Evolutionary conservation across 2,888 invertebrate species (phyloP).

Genomic region (Eristalis arbustorum): DNA sequence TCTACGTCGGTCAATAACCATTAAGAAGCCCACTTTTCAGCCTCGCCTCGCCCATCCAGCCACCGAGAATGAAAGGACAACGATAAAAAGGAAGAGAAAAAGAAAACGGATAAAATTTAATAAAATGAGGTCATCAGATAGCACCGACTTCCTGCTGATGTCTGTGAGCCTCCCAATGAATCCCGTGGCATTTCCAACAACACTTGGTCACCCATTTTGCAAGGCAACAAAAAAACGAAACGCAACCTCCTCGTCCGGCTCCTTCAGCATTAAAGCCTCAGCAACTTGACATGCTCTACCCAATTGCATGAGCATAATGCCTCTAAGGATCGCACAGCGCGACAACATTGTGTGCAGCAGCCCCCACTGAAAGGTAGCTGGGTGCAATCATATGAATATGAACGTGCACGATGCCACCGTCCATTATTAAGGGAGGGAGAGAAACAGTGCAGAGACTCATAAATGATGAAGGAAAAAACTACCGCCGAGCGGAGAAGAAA

Average conservation of each 20-base stretch:
- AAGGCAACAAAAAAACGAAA: background rate
- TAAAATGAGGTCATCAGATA: constrained; percentile 69
- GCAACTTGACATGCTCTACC: constrained; percentile 68
- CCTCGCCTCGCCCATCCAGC: background rate
- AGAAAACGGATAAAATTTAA: constrained; percentile 46
- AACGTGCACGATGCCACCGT: constrained; percentile 56
- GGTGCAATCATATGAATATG: constrained; percentile 68
- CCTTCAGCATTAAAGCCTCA: constrained; percentile 29
- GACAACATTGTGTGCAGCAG: constrained; percentile 60
- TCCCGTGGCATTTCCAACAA: constrained; percentile 43
- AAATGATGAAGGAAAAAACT: background rate
- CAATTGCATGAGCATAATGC: constrained; percentile 68
- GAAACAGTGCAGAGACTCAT: background rate
- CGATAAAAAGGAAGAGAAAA: background rate
- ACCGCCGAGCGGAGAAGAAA: constrained; percentile 28
- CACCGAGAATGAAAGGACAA: background rate
- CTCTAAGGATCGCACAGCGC: constrained; percentile 50
- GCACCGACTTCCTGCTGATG: constrained; percentile 61
- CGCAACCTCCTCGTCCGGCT: background rate
- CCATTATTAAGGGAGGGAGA: constrained; percentile 41
- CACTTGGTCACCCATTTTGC: constrained; percentile 12
- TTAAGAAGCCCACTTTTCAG: background rate
- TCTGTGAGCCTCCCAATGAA: constrained; percentile 62
- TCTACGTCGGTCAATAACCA: constrained; percentile 40
- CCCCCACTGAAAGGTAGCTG: constrained; percentile 45